These are phyloP conservation scores for Anoplolepis gracilipes DNA, from an alignment of 1,140 invertebrate genomes.

Conservation along the genomic window DNA sequence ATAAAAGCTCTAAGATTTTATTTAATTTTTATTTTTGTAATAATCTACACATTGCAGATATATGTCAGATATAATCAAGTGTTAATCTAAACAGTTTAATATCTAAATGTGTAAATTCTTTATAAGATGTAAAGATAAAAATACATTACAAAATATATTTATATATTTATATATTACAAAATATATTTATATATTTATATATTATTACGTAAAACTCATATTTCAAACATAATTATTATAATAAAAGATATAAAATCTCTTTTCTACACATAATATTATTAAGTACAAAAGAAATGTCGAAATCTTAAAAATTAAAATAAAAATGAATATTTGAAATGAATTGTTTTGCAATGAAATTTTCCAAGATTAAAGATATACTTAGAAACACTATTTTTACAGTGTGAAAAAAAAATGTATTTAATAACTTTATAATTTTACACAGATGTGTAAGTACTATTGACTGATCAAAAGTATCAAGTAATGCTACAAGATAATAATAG, in stretches of 20 bases:
- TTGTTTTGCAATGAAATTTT: background rate
- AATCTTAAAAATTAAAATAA: background rate
- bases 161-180: background rate
- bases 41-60: too few relatives aligned
- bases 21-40: background rate
- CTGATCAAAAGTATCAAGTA: conserved; percentile 26
- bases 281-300: background rate
- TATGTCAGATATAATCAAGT: too few relatives aligned
- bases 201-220: too few relatives aligned
- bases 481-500: conserved; percentile 25
- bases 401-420: background rate
- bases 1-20: too few relatives aligned
- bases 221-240: background rate
- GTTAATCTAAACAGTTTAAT: background rate
- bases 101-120: background rate
- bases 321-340: background rate
- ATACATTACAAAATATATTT: background rate
- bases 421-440: conserved; percentile 4
- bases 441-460: background rate
- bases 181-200: background rate
- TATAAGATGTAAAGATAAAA: background rate
- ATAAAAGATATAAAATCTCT: background rate
- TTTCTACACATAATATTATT: background rate
- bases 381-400: background rate
- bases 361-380: background rate